Evolutionary conservation across 2,113 vertebrate species (phyloP).

Genomic region (Aythya baeri): DNA sequence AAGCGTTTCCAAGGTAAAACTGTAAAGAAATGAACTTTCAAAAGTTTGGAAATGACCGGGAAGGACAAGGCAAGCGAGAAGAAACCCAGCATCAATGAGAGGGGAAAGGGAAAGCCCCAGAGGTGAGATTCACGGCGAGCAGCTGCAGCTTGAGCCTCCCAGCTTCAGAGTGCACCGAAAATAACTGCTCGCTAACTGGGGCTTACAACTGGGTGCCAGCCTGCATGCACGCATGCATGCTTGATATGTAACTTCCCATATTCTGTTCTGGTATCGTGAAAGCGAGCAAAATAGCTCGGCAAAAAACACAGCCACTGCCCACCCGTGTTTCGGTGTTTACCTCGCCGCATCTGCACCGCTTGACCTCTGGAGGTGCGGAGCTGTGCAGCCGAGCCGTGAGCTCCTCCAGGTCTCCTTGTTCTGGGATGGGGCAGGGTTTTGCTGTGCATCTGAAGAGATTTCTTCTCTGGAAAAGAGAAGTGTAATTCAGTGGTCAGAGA

Average conservation of each 20-base stretch:
- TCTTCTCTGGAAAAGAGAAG: conserved; percentile 59
- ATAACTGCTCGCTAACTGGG: not conserved
- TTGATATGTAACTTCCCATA: not conserved
- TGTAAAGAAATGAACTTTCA: not conserved
- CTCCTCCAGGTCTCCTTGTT: not conserved
- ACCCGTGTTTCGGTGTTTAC: not conserved
- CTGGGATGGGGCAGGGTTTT: not conserved
- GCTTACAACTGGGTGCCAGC: not conserved
- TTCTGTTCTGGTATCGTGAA: not conserved
- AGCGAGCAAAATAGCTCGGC: not conserved
- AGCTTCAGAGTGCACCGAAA: not conserved
- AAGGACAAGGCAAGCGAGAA: not conserved
- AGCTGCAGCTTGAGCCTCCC: not conserved
- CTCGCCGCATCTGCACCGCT: not conserved
- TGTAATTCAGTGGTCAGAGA: not conserved
- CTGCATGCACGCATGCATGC: not conserved
- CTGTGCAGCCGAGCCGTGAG: not conserved
- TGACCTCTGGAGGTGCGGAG: not conserved
- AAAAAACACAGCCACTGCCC: not conserved
- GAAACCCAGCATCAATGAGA: not conserved
- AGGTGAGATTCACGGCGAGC: not conserved
- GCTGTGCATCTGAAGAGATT: not conserved
- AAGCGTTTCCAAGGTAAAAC: not conserved
- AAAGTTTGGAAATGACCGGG: not conserved
- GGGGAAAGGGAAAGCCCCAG: not conserved